Evolutionary conservation across 2,113 vertebrate species (phyloP).

Genomic region (Lipotes vexillifer): DNA sequence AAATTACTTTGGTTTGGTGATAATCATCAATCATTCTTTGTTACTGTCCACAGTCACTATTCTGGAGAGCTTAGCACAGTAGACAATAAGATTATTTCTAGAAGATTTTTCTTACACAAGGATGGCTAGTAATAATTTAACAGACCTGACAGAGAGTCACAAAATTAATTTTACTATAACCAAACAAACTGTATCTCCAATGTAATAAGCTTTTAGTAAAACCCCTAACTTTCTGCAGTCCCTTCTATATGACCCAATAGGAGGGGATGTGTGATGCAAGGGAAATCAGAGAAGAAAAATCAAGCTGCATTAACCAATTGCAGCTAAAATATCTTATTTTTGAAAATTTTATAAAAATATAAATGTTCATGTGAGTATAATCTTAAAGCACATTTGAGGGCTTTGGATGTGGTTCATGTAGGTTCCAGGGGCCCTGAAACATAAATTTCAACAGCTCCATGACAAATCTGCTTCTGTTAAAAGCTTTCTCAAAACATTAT

Average conservation of each 20-base stretch:
- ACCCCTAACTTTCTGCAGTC: neutral
- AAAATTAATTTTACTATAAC: neutral
- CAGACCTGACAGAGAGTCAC: neutral
- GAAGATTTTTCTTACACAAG: neutral
- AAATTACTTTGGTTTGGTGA: neutral
- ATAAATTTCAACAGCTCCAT: neutral
- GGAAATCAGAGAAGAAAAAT: neutral
- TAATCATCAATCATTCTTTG: neutral
- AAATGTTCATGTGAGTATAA: neutral
- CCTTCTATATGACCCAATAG: neutral
- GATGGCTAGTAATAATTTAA: neutral
- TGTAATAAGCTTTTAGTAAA: neutral
- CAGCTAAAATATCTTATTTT: neutral
- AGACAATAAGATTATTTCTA: neutral
- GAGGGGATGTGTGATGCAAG: neutral
- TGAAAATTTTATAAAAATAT: neutral
- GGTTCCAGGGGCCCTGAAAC: neutral
- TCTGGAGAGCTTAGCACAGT: neutral
- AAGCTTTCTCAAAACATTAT: neutral
- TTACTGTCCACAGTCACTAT: neutral
- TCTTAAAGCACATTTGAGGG: neutral
- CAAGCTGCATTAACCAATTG: neutral
- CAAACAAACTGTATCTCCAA: neutral
- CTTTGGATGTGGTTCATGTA: neutral
- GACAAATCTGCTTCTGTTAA: neutral